Conservation (phyloP, 1,140 invertebrate species). For the Euschistus heros region DNA sequence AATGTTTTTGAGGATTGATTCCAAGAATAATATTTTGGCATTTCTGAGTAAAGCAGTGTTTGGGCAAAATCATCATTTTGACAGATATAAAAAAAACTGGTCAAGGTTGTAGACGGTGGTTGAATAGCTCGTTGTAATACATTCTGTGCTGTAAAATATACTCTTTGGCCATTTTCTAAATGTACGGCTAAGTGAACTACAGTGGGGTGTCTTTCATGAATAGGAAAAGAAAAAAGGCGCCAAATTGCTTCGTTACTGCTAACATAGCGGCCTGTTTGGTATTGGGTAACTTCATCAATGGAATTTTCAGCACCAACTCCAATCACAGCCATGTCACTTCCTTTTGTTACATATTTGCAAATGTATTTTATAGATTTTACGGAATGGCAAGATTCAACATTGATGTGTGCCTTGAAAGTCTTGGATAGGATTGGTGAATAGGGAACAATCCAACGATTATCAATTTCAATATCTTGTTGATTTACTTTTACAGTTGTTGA, state of each 20-base stretch:
- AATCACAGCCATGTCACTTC: constrained; percentile 26
- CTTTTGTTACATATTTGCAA: constrained; percentile 35
- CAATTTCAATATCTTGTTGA: constrained; percentile 25
- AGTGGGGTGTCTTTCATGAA: no score
- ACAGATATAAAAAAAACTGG: no score
- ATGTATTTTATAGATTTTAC: no score
- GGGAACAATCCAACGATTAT: constrained; percentile 26
- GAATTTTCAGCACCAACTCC: background rate
- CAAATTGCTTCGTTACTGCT: constrained; percentile 7
- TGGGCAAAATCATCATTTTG: no score
- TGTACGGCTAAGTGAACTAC: no score
- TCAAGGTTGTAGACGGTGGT: no score
- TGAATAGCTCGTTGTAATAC: no score
- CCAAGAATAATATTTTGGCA: no score
- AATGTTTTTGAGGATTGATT: no score
- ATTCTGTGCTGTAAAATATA: no score
- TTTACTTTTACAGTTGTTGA: constrained; percentile 2
- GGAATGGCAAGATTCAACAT: constrained; percentile 18
- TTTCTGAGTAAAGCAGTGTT: no score
- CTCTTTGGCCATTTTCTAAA: no score
- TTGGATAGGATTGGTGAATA: constrained; percentile 23
- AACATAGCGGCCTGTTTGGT: constrained; percentile 3
- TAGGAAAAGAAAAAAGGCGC: constrained; percentile 1
- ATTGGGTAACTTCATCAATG: constrained; percentile 2
- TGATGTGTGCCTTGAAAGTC: constrained; percentile 22